Evolutionary conservation across 2,888 invertebrate genomes (phyloP).

Genomic region (Ophion ellenae): DNA sequence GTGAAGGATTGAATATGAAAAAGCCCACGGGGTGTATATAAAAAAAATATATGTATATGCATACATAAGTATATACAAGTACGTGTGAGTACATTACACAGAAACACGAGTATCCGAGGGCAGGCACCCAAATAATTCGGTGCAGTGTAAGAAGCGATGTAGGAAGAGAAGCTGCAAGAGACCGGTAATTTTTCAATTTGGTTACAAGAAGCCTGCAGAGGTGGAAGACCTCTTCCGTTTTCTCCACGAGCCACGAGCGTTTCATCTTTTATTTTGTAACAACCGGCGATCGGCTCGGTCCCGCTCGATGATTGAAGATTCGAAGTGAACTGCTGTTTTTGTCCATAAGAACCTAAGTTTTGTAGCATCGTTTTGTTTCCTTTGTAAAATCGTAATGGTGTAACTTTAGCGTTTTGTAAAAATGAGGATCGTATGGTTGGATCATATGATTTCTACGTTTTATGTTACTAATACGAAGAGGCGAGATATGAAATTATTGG

Average conservation of each 20-base stretch:
- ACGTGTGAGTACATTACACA: background rate
- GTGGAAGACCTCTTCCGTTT: slow-evolving; percentile 38
- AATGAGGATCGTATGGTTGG: too few species aligned
- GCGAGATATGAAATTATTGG: too few species aligned
- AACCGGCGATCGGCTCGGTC: background rate
- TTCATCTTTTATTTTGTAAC: slow-evolving; percentile 25
- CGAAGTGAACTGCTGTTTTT: too few species aligned
- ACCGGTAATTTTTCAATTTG: slow-evolving; percentile 66
- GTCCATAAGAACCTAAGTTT: too few species aligned
- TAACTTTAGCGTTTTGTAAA: too few species aligned
- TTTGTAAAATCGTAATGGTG: too few species aligned
- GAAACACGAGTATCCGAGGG: slow-evolving; percentile 7
- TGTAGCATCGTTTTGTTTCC: too few species aligned
- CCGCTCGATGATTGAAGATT: too few species aligned
- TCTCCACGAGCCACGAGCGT: slow-evolving; percentile 25
- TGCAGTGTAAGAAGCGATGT: slow-evolving; percentile 37
- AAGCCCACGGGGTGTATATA: slow-evolving; percentile 20
- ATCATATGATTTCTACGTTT: too few species aligned
- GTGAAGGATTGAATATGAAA: slow-evolving; percentile 29
- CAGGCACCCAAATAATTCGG: slow-evolving; percentile 34
- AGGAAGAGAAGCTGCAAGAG: slow-evolving; percentile 39
- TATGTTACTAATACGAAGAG: too few species aligned
- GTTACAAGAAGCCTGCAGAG: slow-evolving; percentile 55
- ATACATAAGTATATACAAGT: background rate
- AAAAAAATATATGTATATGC: background rate